A percentile compares a stretch with the other conserved stretches of the same genome.
Conservation (phyloP, 2,888 invertebrate species). For the Nemurella pictetii region DNA sequence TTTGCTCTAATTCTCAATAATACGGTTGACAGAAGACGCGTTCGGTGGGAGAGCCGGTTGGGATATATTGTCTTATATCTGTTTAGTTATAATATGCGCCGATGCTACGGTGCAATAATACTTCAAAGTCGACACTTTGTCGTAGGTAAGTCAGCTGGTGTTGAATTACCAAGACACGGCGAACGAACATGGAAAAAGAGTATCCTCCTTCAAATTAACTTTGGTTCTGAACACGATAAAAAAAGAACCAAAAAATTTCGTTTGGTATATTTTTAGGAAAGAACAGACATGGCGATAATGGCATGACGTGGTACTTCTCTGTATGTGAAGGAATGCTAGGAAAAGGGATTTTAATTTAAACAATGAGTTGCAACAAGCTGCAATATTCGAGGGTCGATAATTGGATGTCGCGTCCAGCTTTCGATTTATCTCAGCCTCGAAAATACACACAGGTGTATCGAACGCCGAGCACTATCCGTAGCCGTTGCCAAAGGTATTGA, state of each 20-base stretch:
- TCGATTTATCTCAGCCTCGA: background rate
- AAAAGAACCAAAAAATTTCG: background rate
- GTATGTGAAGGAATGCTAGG: background rate
- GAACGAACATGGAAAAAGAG: background rate
- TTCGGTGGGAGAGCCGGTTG: too few relatives aligned
- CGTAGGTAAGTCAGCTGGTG: background rate
- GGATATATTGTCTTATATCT: too few relatives aligned
- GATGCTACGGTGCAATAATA: background rate
- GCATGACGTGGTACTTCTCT: background rate
- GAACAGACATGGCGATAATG: background rate
- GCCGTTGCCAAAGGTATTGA: background rate
- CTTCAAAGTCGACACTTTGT: background rate
- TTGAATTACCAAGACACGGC: background rate
- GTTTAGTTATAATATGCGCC: too few relatives aligned
- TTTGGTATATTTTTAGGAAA: background rate
- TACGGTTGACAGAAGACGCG: background rate
- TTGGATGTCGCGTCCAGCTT: background rate
- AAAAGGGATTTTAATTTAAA: background rate
- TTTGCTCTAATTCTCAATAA: conserved; percentile 6
- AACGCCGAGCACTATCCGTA: background rate
- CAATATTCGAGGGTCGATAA: background rate
- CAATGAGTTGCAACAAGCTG: background rate
- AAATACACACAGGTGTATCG: too few relatives aligned
- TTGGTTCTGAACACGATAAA: background rate
- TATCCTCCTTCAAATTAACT: conserved; percentile 1